phyloP scores from a whole-genome alignment of 2,113 vertebrate genomes.

The Dipodomys spectabilis region DNA sequence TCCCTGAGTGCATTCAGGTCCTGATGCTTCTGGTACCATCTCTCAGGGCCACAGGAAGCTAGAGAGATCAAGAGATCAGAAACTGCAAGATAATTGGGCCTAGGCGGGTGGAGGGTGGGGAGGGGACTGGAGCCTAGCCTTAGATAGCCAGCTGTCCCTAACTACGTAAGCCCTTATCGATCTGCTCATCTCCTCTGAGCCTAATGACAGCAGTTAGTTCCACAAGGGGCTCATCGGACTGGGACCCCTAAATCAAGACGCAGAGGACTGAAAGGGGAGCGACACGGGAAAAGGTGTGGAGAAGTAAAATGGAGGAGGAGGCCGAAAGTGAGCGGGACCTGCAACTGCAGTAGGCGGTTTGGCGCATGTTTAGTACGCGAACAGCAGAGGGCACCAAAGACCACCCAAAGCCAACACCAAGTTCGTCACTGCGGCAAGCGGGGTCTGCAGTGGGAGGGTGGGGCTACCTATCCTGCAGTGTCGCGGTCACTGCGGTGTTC shows the following conservation, averaged over 20 bases:
- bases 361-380: background rate
- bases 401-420: constrained; percentile 18
- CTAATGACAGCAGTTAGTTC: constrained; percentile 27
- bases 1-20: background rate
- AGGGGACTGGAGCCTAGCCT: background rate
- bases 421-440: background rate
- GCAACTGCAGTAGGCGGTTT: background rate
- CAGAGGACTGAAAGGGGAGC: background rate
- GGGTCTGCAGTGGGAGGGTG: background rate
- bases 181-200: background rate
- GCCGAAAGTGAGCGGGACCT: background rate
- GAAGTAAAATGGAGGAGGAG: constrained; percentile 58
- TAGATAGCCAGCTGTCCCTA: background rate
- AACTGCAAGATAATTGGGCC: background rate
- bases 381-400: constrained; percentile 71
- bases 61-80: background rate
- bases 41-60: background rate
- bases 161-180: background rate
- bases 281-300: background rate
- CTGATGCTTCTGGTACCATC: background rate
- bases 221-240: background rate
- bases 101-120: background rate
- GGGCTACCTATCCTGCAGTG: background rate
- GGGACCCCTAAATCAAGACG: background rate
- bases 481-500: background rate